These are phyloP conservation scores for Oryzaephilus surinamensis DNA, from an alignment of 1,140 invertebrate species.

Conservation along the genomic window DNA sequence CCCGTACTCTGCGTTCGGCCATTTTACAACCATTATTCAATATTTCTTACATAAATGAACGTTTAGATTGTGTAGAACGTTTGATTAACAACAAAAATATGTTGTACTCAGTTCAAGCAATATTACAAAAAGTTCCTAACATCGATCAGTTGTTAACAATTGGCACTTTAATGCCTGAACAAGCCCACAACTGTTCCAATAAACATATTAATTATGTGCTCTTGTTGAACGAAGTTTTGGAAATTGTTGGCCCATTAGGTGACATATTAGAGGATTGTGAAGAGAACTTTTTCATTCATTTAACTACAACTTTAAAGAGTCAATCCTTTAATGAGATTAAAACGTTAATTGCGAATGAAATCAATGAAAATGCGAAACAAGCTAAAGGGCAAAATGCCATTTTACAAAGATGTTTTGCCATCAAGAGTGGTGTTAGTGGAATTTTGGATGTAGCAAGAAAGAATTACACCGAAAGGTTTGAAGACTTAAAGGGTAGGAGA, in stretches of 20 bases:
- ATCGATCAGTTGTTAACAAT: constrained; percentile 44
- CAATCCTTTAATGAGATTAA: constrained; percentile 24
- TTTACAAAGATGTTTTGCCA: constrained; percentile 73
- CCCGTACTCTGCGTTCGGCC: constrained; percentile 61
- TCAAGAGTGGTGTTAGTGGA: constrained; percentile 63
- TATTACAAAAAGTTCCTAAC: constrained; percentile 25
- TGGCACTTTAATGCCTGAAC: constrained; percentile 41
- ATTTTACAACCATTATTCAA: constrained; percentile 74
- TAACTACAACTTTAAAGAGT: constrained; percentile 16
- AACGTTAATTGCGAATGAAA: constrained; percentile 47
- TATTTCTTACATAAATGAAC: constrained; percentile 49
- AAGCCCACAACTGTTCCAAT: constrained; percentile 53
- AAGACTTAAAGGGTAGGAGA: constrained; percentile 64
- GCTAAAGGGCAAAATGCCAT: constrained; percentile 57
- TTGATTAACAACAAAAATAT: constrained; percentile 54
- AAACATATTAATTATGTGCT: constrained; percentile 70
- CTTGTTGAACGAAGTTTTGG: constrained; percentile 66
- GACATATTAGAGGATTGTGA: constrained; percentile 46
- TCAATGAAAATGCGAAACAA: constrained; percentile 56
- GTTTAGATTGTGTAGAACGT: constrained; percentile 65
- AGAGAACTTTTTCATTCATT: constrained; percentile 44
- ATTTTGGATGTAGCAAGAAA: constrained; percentile 67
- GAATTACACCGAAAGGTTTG: constrained; percentile 65
- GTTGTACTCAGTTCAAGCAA: constrained; percentile 37
- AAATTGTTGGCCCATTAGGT: constrained; percentile 54